phyloP scores from a whole-genome alignment of 1,140 invertebrate species.

The Maniola jurtina region DNA sequence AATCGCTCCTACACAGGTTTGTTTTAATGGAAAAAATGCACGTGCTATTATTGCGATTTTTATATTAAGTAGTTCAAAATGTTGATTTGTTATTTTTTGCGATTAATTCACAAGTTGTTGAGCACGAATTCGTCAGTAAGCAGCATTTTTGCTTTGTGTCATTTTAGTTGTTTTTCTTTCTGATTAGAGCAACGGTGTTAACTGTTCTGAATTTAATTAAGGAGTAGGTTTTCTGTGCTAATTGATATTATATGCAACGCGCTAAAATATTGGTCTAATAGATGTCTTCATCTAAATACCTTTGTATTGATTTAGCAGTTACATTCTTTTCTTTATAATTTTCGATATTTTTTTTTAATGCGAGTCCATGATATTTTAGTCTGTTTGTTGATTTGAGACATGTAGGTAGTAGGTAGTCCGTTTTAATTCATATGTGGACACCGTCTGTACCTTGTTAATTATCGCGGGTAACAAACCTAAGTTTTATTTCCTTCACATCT shows the following conservation, averaged over 20 bases:
- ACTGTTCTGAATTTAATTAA: not conserved
- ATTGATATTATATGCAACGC: not conserved
- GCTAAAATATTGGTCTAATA: not conserved
- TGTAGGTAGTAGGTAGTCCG: no score
- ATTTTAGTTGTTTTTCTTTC: constrained; percentile 11
- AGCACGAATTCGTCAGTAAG: constrained; percentile 36
- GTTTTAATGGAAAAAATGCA: constrained; percentile 1
- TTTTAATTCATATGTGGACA: no score
- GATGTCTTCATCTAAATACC: not conserved
- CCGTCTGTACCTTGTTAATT: not conserved
- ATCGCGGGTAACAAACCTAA: constrained; percentile 5
- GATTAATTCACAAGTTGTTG: constrained; percentile 3
- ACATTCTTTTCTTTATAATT: not conserved
- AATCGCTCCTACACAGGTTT: not conserved
- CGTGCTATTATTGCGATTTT: not conserved
- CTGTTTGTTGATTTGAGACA: no score
- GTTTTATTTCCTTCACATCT: not conserved
- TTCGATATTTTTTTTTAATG: not conserved
- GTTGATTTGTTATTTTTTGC: constrained; percentile 8
- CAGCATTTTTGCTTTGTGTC: constrained; percentile 27
- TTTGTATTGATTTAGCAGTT: not conserved
- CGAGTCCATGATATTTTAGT: not conserved
- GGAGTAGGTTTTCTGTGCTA: not conserved
- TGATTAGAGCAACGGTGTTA: constrained; percentile 9
- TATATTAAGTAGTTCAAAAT: not conserved